Evolutionary conservation across 2,888 invertebrate genomes (phyloP).

Genomic region (Chydorus sphaericus): DNA sequence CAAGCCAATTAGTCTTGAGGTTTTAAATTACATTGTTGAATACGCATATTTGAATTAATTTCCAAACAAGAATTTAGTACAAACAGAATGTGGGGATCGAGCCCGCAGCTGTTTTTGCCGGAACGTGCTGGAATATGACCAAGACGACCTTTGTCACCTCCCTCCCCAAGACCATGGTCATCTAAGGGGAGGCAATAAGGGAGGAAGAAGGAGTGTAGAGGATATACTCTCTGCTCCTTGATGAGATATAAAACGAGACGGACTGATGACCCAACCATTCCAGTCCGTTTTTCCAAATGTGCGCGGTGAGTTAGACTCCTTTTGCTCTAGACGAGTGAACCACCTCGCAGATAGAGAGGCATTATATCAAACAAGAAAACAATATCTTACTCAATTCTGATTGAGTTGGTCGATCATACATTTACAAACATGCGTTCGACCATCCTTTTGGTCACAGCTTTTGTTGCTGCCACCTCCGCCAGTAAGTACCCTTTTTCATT

Average conservation of each 20-base stretch:
- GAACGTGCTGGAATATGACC: too few relatives aligned
- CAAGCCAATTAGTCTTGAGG: too few relatives aligned
- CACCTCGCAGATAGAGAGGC: neutral
- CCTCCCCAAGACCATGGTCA: neutral
- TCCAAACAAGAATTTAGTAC: too few relatives aligned
- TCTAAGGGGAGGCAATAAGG: neutral
- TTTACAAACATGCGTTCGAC: constrained; percentile 2
- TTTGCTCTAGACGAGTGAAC: constrained; percentile 8
- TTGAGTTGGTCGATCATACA: neutral
- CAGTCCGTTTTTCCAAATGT: neutral
- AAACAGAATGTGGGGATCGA: too few relatives aligned
- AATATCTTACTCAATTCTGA: neutral
- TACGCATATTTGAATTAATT: too few relatives aligned
- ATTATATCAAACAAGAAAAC: too few relatives aligned
- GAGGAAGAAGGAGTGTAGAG: neutral
- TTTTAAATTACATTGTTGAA: too few relatives aligned
- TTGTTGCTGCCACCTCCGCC: constrained; percentile 11
- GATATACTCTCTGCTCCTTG: neutral
- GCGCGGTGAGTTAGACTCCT: constrained; percentile 12
- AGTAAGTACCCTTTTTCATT: neutral
- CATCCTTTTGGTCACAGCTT: constrained; percentile 11
- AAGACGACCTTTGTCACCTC: too few relatives aligned
- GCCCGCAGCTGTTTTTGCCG: too few relatives aligned
- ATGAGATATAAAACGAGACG: neutral
- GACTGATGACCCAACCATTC: neutral